Evolutionary conservation across 2,113 vertebrate species (phyloP), one percentile per base, ranked within the genome.

Genomic region (Brachypteracias leptosomus): DNA sequence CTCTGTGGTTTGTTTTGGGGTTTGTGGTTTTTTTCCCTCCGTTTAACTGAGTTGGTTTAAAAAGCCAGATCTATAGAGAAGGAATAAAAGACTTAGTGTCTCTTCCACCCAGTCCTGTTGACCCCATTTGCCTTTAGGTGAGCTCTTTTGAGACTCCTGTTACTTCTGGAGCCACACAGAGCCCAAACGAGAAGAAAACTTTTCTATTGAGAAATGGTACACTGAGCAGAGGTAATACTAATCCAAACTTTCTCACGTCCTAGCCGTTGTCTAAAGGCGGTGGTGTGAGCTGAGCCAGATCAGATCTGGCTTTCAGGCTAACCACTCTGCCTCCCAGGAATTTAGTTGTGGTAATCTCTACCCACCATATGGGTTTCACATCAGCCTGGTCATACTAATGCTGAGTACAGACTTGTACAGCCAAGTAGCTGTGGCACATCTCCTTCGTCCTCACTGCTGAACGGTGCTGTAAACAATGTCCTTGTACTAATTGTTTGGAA

Each of bases 231-330:
- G 76, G 88, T 89, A 93, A 90, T 20, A 15, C 35, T n/a, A 84
- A 88, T 35, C 54, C 52, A 40, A 9, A 86, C 31, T 77, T 90
- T 86, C 82, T 95, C 83, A 85, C 2, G 0, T 92, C 57, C 42
- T 26, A 66, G 68, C 49, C 1, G 1, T 26, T 90, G 51, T 94
- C 54, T 83, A 28, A 84, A 84, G 81, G 79, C 90, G 75, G 80
- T 21, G 42, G 25, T 61, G 61, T 49, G 72, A 86, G 90, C 54
- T 25, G 67, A 46, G 92, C 76, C 86, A 78, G 47, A 68, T 96
- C 90, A 81, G 93, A 89, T 95, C 73, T 84, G 75, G 89, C 88
- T 88, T 49, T 63, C 65, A 36, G 83, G 72, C 62, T 68, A 74
- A 88, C 82, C 90, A 54, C 36, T 5, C 13, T 57, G 85, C 65